These are phyloP conservation scores for Achroia grisella DNA, from an alignment of 1,140 invertebrate species.

Conservation along the genomic window DNA sequence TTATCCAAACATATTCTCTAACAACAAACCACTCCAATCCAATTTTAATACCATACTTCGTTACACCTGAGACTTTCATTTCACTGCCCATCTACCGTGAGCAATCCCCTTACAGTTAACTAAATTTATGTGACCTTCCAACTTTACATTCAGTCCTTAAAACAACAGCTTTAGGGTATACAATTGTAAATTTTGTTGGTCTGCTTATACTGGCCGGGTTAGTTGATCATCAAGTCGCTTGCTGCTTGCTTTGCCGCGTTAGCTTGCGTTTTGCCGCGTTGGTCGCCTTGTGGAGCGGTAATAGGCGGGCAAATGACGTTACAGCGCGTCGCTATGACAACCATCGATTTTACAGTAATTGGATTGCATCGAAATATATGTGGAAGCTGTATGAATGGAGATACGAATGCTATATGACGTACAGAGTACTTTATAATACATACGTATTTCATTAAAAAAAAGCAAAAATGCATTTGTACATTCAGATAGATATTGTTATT, in stretches of 20 bases:
- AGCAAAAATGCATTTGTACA: too few relatives aligned
- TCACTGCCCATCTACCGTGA: slow-evolving; percentile 45
- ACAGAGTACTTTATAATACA: too few relatives aligned
- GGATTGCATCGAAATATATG: too few relatives aligned
- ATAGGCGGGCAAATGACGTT: slow-evolving; percentile 24
- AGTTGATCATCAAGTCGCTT: slow-evolving; percentile 31
- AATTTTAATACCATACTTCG: slow-evolving; percentile 7
- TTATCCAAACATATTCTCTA: slow-evolving; percentile 9
- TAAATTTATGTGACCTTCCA: slow-evolving; percentile 12
- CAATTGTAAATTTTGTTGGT: neutral
- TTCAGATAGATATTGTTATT: too few relatives aligned
- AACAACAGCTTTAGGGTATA: neutral
- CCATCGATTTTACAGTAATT: neutral
- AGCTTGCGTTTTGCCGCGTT: slow-evolving; percentile 19
- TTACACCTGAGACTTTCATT: slow-evolving; percentile 47
- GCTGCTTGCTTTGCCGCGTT: slow-evolving; percentile 31
- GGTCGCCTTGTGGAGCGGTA: slow-evolving; percentile 12
- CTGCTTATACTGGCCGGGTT: slow-evolving; percentile 8
- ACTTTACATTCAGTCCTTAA: slow-evolving; percentile 7
- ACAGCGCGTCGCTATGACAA: slow-evolving; percentile 17
- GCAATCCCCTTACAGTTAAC: slow-evolving; percentile 36
- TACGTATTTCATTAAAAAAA: too few relatives aligned
- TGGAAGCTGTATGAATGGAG: too few relatives aligned
- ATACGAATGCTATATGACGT: too few relatives aligned
- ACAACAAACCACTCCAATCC: too few relatives aligned